These are phyloP conservation scores for Apeltes quadracus DNA, from an alignment of 2,113 vertebrate genomes.

Conservation along the genomic window DNA sequence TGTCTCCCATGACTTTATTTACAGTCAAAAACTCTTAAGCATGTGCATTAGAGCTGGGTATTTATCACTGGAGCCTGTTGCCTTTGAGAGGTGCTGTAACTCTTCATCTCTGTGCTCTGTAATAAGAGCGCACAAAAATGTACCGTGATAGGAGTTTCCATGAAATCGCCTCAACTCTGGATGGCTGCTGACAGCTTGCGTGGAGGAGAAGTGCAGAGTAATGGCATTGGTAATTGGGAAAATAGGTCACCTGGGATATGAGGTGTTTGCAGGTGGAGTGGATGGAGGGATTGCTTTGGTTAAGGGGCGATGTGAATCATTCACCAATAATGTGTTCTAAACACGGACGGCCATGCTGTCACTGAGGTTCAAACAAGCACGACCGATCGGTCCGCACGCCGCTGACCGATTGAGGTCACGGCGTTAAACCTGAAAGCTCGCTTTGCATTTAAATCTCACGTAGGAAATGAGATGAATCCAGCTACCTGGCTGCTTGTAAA, in stretches of 20 bases:
- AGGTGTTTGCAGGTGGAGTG: constrained; percentile 78
- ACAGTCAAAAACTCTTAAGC: constrained; percentile 74
- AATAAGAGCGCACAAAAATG: constrained; percentile 73
- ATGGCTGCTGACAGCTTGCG: constrained; percentile 57
- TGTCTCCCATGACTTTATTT: constrained; percentile 77
- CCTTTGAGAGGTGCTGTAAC: constrained; percentile 74
- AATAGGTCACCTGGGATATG: constrained; percentile 75
- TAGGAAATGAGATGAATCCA: constrained; percentile 80
- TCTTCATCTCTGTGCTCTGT: constrained; percentile 65
- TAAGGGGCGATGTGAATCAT: constrained; percentile 77
- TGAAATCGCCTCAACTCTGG: constrained; percentile 58
- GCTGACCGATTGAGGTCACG: constrained; percentile 67
- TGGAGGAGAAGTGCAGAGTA: constrained; percentile 69
- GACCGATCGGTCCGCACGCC: constrained; percentile 81
- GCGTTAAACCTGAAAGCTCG: constrained; percentile 78
- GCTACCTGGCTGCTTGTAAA: constrained; percentile 77
- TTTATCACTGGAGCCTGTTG: constrained; percentile 74
- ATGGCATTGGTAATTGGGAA: constrained; percentile 79
- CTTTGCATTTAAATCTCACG: constrained; percentile 79
- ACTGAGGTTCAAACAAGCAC: constrained; percentile 85
- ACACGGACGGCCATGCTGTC: constrained; percentile 83
- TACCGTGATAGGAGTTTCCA: constrained; percentile 53
- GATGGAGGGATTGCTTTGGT: constrained; percentile 74
- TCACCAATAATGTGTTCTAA: constrained; percentile 75
- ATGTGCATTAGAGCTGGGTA: constrained; percentile 72